Conservation (phyloP, 2,888 invertebrate genomes). For the Synanthedon myopaeformis region DNA sequence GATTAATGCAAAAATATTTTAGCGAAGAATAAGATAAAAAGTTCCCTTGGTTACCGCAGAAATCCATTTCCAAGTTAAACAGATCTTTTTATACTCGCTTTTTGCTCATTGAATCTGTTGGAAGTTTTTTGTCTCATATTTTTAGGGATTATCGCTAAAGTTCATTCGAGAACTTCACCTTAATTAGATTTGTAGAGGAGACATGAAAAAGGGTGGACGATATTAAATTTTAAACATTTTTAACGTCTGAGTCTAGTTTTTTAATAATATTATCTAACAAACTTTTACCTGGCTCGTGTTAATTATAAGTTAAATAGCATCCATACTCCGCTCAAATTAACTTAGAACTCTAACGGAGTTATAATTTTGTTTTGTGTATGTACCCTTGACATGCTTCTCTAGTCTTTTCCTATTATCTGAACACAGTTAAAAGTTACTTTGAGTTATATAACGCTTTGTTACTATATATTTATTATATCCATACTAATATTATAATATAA, state of each 20-base stretch:
- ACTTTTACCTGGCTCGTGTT: background rate
- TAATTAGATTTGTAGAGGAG: conserved; percentile 21
- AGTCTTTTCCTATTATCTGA: too few species aligned
- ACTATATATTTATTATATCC: too few species aligned
- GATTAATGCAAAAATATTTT: conserved; percentile 44
- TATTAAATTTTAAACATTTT: background rate
- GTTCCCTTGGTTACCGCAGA: conserved; percentile 46
- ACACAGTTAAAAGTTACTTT: too few species aligned
- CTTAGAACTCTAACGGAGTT: background rate
- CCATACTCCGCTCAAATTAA: background rate
- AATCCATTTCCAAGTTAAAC: conserved; percentile 62
- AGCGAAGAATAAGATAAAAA: conserved; percentile 42
- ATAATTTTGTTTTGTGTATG: background rate
- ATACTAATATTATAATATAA: too few species aligned
- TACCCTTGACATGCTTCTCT: background rate
- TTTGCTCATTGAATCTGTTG: conserved; percentile 41
- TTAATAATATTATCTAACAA: background rate
- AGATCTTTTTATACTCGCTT: conserved; percentile 41
- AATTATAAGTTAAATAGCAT: background rate
- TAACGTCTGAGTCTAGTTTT: background rate
- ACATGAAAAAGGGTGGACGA: conserved; percentile 9
- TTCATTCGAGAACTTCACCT: conserved; percentile 23
- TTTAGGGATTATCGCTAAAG: conserved; percentile 28
- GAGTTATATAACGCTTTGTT: too few species aligned
- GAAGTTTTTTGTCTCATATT: conserved; percentile 34